A percentile compares a stretch with the other conserved stretches of the same genome.
Evolutionary conservation across 2,888 invertebrate species (phyloP).

Genomic region (Noctua comes): DNA sequence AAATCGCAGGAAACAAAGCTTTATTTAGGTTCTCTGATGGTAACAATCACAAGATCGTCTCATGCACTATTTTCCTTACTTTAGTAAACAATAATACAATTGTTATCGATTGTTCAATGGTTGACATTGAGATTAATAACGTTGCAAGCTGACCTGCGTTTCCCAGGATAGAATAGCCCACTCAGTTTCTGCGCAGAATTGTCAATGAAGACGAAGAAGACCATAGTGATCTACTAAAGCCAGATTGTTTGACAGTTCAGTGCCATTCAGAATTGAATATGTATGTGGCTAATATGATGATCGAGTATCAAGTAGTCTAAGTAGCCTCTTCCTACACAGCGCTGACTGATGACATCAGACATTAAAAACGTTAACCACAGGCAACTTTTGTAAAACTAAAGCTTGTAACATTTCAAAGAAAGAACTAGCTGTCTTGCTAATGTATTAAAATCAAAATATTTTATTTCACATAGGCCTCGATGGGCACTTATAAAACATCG

Average conservation of each 20-base stretch:
- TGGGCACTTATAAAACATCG: too few species aligned
- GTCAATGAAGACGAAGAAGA: neutral
- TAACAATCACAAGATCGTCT: constrained; percentile 36
- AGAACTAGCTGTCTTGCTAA: constrained; percentile 31
- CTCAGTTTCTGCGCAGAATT: neutral
- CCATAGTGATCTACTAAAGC: constrained; percentile 8
- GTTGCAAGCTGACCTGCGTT: constrained; percentile 5
- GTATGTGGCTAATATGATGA: constrained; percentile 23
- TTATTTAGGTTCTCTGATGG: constrained; percentile 37
- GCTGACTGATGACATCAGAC: constrained; percentile 43
- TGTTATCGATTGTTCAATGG: constrained; percentile 32
- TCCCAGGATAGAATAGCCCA: constrained; percentile 6
- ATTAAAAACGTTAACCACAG: constrained; percentile 36
- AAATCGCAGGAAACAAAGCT: constrained; percentile 41
- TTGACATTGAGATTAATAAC: constrained; percentile 45
- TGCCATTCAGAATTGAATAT: constrained; percentile 31
- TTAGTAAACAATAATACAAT: constrained; percentile 46
- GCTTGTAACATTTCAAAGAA: constrained; percentile 36
- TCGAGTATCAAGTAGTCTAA: constrained; percentile 36
- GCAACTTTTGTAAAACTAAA: constrained; percentile 31
- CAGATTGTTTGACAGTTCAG: constrained; percentile 19
- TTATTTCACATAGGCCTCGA: too few species aligned
- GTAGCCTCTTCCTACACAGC: constrained; percentile 42
- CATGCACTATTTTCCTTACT: constrained; percentile 40
- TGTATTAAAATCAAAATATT: too few species aligned